These are phyloP conservation scores for Ennomos fuscantarius DNA, from an alignment of 2,888 invertebrate species.

Conservation along the genomic window DNA sequence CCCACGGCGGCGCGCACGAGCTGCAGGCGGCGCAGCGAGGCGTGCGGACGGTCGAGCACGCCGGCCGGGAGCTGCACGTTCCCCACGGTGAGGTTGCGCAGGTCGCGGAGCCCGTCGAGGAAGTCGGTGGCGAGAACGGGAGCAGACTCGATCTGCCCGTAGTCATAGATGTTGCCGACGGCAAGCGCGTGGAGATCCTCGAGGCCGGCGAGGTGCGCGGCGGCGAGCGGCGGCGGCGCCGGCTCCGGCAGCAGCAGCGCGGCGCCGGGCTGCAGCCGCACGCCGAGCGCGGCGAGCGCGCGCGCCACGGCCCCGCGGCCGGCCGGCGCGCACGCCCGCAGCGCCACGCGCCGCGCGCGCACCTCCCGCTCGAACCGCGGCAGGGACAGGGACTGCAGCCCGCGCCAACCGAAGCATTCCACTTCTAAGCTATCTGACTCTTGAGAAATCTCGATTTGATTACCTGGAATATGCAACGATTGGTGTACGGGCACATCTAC, in stretches of 20 bases:
- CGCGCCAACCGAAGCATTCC: neutral
- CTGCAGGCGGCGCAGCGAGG: slow-evolving; percentile 83
- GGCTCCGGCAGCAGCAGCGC: slow-evolving; percentile 5
- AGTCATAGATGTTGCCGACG: neutral
- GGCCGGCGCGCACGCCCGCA: slow-evolving; percentile 15
- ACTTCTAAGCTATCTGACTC: neutral
- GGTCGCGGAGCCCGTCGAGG: slow-evolving; percentile 10
- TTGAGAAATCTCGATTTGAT: too few species aligned
- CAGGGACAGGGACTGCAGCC: slow-evolving; percentile 2
- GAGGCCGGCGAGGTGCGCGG: slow-evolving; percentile 22
- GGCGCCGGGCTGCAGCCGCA: slow-evolving; percentile 4
- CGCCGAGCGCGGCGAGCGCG: slow-evolving; percentile 25
- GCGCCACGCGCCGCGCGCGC: slow-evolving; percentile 9
- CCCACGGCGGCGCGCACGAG: slow-evolving; percentile 8
- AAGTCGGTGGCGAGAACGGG: slow-evolving; percentile 12
- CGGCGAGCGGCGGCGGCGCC: slow-evolving; percentile 16
- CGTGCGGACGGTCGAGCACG: slow-evolving; percentile 86
- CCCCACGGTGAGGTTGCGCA: slow-evolving; percentile 14
- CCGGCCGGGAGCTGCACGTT: slow-evolving; percentile 4
- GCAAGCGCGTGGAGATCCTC: neutral
- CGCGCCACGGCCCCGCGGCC: slow-evolving; percentile 10
- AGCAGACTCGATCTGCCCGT: neutral
- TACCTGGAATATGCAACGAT: too few species aligned
- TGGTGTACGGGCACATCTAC: too few species aligned
- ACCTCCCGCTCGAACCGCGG: neutral